Evolutionary conservation across 37 sponge, comb jelly and placozoan genomes (phyloP), one percentile per base, ranked within the genome.

Genomic region (Petrosia ficiformis): DNA sequence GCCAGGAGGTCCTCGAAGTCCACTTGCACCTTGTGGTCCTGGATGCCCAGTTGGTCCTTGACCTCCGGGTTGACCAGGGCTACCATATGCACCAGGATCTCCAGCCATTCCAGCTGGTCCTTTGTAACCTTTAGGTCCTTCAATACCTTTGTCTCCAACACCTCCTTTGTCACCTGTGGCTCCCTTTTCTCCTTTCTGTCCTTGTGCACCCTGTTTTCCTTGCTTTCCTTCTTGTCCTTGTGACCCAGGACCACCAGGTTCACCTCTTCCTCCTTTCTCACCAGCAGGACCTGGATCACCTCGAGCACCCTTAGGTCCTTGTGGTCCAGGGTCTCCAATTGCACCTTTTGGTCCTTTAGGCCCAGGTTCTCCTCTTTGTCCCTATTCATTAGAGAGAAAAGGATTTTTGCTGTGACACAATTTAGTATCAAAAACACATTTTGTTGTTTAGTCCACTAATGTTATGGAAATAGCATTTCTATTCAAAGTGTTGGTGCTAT

Each of bases 91-190:
- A 42, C 92, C 92, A 29, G 88, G 77, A 28, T 72, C 87, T 65
- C 92, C 92, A 59, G 76, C 59, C 73, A 83, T 79, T 11, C 92
- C 88, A 63, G 26, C 56, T 70, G 84, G 88, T 54, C 92, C 92
- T 39, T 48, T 34, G 31, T 21, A 37, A 44, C 88, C 92, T 16
- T 44, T 26, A 16, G 29, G 26, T 22, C 88, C 88, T 44, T 42
- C 22, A 14, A 54, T 75, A 35, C 92, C 92, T 43, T 86, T 82
- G 72, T 75, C 84, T 26, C 92, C 92, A 41, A 39, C 42, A 19
- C 42, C 77, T 77, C 87, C 87, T 82, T 85, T 38, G 24, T 24
- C 31, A 10, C 77, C 39, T 31, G 2, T 24, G 6, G 21, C 3
- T 54, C 75, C 76, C 72, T 84, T 76, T 26, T 33, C 24, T 84